Conservation (phyloP, 2,888 invertebrate species). For the Oithona nana region DNA sequence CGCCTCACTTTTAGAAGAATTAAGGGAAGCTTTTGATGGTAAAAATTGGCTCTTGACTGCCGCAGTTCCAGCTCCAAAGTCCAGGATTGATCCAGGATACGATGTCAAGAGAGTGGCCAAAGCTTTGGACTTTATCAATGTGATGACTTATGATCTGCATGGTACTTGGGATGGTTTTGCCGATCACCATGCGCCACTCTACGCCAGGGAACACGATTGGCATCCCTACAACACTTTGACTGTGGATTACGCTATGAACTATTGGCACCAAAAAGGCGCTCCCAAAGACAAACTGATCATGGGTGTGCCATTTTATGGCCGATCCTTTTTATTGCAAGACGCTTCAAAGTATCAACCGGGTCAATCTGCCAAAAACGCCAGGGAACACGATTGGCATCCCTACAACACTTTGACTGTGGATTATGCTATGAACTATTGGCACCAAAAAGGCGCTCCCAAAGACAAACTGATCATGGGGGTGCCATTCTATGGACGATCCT, state of each 20-base stretch:
- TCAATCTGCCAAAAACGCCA: no score
- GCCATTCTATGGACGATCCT: constrained; percentile 75
- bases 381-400: neutral
- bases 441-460: constrained; percentile 54
- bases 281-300: constrained; percentile 57
- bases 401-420: constrained; percentile 30
- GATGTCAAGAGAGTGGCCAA: constrained; percentile 38
- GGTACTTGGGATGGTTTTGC: constrained; percentile 29
- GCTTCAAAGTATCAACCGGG: constrained; percentile 39
- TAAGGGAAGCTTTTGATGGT: constrained; percentile 20
- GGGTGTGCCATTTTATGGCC: constrained; percentile 75
- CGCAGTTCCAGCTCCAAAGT: constrained; percentile 22
- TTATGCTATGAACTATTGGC: constrained; percentile 60
- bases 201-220: constrained; percentile 31
- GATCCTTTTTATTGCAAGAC: constrained; percentile 50
- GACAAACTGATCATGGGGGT: constrained; percentile 66
- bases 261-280: constrained; percentile 58
- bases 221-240: no score
- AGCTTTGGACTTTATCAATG: constrained; percentile 43
- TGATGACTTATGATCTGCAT: constrained; percentile 45
- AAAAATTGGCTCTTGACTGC: constrained; percentile 21
- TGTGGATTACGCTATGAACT: constrained; percentile 56
- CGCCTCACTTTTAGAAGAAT: constrained; percentile 21
- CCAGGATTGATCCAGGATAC: constrained; percentile 41
- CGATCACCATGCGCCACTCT: constrained; percentile 36